Evolutionary conservation across 2,797 vertebrate genomes (phyloP).

Genomic region (Clarias fuscus): DNA sequence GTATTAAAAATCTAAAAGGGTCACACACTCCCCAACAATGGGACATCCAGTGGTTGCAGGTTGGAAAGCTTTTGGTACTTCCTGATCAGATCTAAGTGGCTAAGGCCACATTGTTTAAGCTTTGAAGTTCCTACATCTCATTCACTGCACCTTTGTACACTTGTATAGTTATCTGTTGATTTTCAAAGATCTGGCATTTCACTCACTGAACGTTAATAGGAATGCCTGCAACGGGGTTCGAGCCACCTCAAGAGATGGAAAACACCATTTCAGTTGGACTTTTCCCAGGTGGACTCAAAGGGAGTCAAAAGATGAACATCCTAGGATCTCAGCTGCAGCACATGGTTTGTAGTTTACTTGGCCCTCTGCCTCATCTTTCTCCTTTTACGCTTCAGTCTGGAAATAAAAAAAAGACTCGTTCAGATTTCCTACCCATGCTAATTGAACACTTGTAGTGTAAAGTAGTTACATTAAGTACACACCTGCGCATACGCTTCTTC

Average conservation of each 20-base stretch:
- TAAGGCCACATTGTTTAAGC: neutral
- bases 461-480: neutral
- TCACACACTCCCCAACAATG: neutral
- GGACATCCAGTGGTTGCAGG: neutral
- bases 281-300: slow-evolving; percentile 39
- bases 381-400: slow-evolving; percentile 93
- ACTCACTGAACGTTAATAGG: too few species aligned
- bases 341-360: slow-evolving; percentile 74
- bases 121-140: too few species aligned
- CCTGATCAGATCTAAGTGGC: neutral
- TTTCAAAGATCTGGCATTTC: too few species aligned
- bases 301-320: slow-evolving; percentile 29
- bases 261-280: slow-evolving; percentile 15
- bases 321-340: slow-evolving; percentile 54
- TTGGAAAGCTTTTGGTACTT: neutral
- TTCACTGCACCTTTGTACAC: too few species aligned
- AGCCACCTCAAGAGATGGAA: neutral
- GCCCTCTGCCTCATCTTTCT: slow-evolving; percentile 98
- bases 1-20: neutral
- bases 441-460: too few species aligned
- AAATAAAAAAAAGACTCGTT: fast-evolving
- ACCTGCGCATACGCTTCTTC: slow-evolving; percentile 98
- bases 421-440: neutral
- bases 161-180: too few species aligned
- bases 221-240: too few species aligned